phyloP scores from a whole-genome alignment of 2,888 invertebrate species.

The Terebella lapidaria region DNA sequence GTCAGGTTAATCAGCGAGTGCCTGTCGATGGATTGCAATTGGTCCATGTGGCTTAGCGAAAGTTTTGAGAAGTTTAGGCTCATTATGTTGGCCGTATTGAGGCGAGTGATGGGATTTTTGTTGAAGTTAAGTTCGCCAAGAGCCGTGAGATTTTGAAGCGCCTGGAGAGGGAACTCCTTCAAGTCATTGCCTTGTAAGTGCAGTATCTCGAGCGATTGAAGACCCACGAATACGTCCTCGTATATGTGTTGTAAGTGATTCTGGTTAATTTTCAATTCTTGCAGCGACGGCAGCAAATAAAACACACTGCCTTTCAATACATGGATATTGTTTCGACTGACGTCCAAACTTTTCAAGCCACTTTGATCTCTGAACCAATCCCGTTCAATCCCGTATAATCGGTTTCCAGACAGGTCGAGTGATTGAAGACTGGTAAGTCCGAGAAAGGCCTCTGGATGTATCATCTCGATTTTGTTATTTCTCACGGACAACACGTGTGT shows the following conservation, averaged over 20 bases:
- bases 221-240: slow-evolving; percentile 15
- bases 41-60: slow-evolving; percentile 7
- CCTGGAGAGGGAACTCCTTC: slow-evolving; percentile 10
- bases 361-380: slow-evolving; percentile 18
- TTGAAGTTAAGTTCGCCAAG: slow-evolving; percentile 16
- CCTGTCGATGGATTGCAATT: slow-evolving; percentile 8
- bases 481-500: background rate
- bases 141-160: slow-evolving; percentile 7
- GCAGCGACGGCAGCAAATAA: slow-evolving; percentile 7
- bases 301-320: slow-evolving; percentile 14
- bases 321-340: slow-evolving; percentile 23
- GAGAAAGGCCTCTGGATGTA: slow-evolving; percentile 15
- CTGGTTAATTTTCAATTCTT: slow-evolving; percentile 13
- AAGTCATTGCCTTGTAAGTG: slow-evolving; percentile 17
- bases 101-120: slow-evolving; percentile 15
- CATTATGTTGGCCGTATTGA: slow-evolving; percentile 10
- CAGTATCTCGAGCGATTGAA: slow-evolving; percentile 11
- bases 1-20: slow-evolving; percentile 9
- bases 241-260: slow-evolving; percentile 19
- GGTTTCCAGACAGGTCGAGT: slow-evolving; percentile 18
- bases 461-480: slow-evolving; percentile 1
- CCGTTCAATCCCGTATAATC: slow-evolving; percentile 14
- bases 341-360: slow-evolving; percentile 7
- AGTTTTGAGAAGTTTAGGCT: slow-evolving; percentile 8
- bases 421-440: slow-evolving; percentile 9